These are phyloP conservation scores for Noctua pronuba DNA, from an alignment of 2,888 invertebrate genomes.

Conservation along the genomic window DNA sequence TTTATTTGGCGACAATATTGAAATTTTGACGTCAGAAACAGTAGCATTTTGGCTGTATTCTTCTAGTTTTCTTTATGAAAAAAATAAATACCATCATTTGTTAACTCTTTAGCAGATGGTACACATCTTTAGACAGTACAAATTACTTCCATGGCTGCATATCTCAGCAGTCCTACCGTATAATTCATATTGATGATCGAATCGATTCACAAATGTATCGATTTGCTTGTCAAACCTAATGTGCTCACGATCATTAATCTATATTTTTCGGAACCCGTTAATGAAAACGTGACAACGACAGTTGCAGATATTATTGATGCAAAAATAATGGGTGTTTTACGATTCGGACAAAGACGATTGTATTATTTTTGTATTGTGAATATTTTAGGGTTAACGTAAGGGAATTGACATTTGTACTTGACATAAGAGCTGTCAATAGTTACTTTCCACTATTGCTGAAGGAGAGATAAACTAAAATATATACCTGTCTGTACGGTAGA, in stretches of 20 bases:
- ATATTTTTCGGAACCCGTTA: constrained; percentile 72
- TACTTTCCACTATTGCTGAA: neutral
- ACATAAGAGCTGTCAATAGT: neutral
- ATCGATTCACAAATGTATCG: constrained; percentile 75
- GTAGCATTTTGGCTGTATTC: neutral
- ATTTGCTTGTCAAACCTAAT: constrained; percentile 71
- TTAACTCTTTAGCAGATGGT: constrained; percentile 45
- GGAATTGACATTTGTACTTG: neutral
- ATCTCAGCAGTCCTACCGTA: constrained; percentile 78
- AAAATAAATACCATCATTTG: neutral
- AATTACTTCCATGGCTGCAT: constrained; percentile 52
- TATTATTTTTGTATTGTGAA: constrained; percentile 41
- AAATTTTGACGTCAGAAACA: neutral
- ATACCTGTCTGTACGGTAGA: neutral
- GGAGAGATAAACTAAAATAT: neutral
- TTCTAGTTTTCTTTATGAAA: neutral
- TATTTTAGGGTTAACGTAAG: constrained; percentile 42
- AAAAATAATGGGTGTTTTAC: constrained; percentile 68
- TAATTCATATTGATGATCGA: constrained; percentile 87
- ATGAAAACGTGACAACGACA: constrained; percentile 59
- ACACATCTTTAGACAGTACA: constrained; percentile 20
- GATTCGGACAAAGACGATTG: constrained; percentile 46
- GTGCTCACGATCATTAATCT: constrained; percentile 73
- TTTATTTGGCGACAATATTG: neutral
- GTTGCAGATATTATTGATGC: constrained; percentile 67